Conservation (phyloP, 2,797 vertebrate genomes). For the Peromyscus aztecus region DNA sequence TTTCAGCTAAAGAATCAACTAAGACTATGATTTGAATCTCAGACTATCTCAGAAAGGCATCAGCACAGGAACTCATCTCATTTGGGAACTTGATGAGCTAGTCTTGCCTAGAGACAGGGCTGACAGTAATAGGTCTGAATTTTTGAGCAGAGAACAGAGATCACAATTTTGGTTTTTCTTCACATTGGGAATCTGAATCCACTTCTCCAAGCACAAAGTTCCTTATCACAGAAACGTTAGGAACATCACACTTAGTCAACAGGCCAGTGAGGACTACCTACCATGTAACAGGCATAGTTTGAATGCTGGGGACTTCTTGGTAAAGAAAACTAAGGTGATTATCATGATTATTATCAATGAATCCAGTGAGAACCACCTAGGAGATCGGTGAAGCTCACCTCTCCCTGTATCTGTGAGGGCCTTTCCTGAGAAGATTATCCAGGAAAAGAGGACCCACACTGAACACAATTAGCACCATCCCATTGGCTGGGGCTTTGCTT, state of each 20-base stretch:
- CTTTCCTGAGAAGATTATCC: background rate
- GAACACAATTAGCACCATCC: background rate
- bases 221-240: background rate
- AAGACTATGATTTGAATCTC: background rate
- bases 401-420: background rate
- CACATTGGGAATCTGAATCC: background rate
- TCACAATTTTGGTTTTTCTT: background rate
- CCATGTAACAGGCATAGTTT: background rate
- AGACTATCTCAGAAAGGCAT: background rate
- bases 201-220: background rate
- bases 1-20: background rate
- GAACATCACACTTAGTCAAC: background rate
- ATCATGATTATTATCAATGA: background rate
- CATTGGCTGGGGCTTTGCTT: background rate
- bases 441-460: background rate
- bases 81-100: background rate
- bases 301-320: background rate
- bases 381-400: background rate
- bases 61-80: background rate
- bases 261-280: background rate
- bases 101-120: too few relatives aligned
- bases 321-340: background rate
- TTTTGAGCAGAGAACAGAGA: background rate
- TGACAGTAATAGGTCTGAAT: background rate
- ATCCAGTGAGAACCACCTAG: background rate